Evolutionary conservation across 2,113 vertebrate genomes (phyloP).

Genomic region (Mesocricetus auratus): DNA sequence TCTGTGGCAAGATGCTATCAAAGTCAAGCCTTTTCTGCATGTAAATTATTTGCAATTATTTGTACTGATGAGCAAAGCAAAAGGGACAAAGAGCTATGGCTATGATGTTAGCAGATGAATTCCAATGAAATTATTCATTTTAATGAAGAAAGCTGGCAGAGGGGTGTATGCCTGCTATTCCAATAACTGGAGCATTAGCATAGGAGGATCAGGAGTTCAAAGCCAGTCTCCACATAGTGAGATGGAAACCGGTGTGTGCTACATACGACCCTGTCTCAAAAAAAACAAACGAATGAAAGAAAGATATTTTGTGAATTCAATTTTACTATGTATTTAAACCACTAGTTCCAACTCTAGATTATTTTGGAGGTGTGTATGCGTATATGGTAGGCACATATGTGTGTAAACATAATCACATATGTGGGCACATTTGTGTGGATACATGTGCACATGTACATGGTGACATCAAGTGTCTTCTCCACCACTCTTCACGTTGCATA

Average conservation of each 20-base stretch:
- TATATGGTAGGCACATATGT: neutral
- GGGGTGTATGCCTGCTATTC: neutral
- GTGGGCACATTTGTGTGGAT: neutral
- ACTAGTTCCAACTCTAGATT: neutral
- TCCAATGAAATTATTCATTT: neutral
- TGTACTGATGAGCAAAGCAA: neutral
- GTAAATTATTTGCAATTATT: no score
- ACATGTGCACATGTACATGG: neutral
- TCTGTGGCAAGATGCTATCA: neutral
- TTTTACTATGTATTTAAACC: neutral
- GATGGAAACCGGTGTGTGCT: neutral
- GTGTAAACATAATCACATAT: neutral
- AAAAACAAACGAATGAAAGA: neutral
- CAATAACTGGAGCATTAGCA: neutral
- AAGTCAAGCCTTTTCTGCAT: neutral
- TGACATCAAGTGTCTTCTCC: neutral
- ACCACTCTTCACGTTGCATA: neutral
- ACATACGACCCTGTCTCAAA: no score
- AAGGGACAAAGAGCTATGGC: neutral
- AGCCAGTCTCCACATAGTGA: neutral
- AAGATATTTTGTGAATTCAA: neutral
- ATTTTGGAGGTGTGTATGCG: neutral
- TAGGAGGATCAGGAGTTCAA: neutral
- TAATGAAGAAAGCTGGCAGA: neutral
- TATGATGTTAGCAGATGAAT: neutral